phyloP scores from a whole-genome alignment of 1,140 invertebrate genomes.

The Manduca sexta region DNA sequence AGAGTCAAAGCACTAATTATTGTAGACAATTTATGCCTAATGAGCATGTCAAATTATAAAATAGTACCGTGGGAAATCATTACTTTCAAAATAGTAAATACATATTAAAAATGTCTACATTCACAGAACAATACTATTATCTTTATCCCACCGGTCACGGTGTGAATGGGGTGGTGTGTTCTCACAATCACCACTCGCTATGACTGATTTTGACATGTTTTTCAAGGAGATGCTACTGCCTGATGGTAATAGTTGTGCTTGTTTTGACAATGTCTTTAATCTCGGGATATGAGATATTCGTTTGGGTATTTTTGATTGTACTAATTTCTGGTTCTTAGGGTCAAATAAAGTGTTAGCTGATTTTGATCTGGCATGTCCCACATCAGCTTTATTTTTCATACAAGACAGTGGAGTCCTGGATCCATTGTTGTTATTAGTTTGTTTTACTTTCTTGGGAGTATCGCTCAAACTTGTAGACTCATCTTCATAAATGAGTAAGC shows the following conservation, averaged over 20 bases:
- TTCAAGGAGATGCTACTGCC: slow-evolving; percentile 54
- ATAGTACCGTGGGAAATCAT: too few relatives aligned
- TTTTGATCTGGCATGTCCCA: slow-evolving; percentile 48
- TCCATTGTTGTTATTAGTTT: slow-evolving; percentile 35
- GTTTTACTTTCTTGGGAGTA: slow-evolving; percentile 55
- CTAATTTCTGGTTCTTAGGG: slow-evolving; percentile 30
- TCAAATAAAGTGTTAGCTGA: slow-evolving; percentile 51
- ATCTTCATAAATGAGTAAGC: slow-evolving; percentile 63
- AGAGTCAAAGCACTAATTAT: slow-evolving; percentile 4
- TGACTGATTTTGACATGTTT: slow-evolving; percentile 37
- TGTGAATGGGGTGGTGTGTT: slow-evolving; percentile 69
- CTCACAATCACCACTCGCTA: slow-evolving; percentile 56
- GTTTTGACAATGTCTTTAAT: slow-evolving; percentile 52
- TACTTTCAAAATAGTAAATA: too few relatives aligned
- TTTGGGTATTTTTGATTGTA: slow-evolving; percentile 33
- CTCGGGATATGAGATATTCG: slow-evolving; percentile 59
- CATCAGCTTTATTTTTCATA: slow-evolving; percentile 62
- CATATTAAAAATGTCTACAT: background rate
- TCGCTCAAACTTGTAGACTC: slow-evolving; percentile 32
- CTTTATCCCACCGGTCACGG: slow-evolving; percentile 67
- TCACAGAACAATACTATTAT: slow-evolving; percentile 68
- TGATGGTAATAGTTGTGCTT: slow-evolving; percentile 25
- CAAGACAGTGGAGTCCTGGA: slow-evolving; percentile 60
- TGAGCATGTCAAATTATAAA: too few relatives aligned
- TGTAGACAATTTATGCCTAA: background rate